phyloP scores from a whole-genome alignment of 2,113 vertebrate genomes.

The Pygoscelis antarcticus region DNA sequence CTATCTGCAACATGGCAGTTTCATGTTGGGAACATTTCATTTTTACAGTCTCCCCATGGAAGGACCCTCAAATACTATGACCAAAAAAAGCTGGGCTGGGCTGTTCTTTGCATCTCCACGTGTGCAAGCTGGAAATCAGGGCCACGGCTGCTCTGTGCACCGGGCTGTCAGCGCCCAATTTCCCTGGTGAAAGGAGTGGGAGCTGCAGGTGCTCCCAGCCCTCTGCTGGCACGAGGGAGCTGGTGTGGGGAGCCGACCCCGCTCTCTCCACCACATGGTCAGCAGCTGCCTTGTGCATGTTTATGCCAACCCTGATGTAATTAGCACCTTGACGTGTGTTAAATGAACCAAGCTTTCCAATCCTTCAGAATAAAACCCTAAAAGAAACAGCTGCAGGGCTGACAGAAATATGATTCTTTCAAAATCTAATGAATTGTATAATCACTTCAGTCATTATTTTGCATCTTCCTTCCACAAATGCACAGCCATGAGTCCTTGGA shows the following conservation, averaged over 20 bases:
- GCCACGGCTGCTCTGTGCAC: neutral
- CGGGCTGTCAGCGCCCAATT: neutral
- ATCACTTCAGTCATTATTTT: constrained; percentile 37
- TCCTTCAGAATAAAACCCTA: constrained; percentile 26
- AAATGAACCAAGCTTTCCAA: constrained; percentile 36
- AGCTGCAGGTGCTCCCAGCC: neutral
- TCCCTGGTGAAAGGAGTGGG: rapidly evolving
- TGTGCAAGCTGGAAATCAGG: neutral
- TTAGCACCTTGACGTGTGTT: constrained; percentile 46
- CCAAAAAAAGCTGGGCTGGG: neutral
- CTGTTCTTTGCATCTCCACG: rapidly evolving
- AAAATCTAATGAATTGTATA: constrained; percentile 51
- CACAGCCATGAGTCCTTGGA: neutral
- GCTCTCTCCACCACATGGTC: neutral
- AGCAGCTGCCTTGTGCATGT: constrained; percentile 29
- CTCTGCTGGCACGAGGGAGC: rapidly evolving
- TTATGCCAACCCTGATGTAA: constrained; percentile 26
- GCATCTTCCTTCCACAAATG: neutral
- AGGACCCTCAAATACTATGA: neutral
- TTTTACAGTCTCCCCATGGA: neutral
- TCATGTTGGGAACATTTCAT: neutral
- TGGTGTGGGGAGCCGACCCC: neutral
- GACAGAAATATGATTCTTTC: constrained; percentile 55
- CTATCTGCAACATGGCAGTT: neutral
- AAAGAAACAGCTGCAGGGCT: constrained; percentile 49